A percentile compares a stretch with the other conserved stretches of the same genome.
phyloP scores from a whole-genome alignment of 1,140 invertebrate genomes.

The Oreohelix idahoensis region DNA sequence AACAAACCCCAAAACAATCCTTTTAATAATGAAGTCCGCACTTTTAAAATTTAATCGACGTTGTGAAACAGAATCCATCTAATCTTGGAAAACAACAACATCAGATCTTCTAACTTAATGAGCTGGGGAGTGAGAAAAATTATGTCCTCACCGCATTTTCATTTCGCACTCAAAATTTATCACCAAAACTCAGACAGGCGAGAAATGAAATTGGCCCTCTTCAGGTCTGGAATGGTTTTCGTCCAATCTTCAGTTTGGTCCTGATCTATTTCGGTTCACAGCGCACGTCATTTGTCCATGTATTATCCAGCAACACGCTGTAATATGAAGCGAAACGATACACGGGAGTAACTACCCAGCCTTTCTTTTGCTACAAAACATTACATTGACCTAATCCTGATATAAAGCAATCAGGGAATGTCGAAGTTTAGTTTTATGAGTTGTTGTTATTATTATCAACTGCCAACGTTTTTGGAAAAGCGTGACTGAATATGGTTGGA shows the following conservation, averaged over 20 bases:
- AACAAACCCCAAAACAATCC: no score
- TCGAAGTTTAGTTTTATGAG: neutral
- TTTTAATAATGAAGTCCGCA: no score
- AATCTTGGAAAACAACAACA: neutral
- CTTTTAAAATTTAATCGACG: no score
- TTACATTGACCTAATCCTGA: neutral
- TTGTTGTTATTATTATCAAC: neutral
- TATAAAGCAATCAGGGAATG: neutral
- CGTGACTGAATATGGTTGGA: neutral
- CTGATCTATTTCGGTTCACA: neutral
- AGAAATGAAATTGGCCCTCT: neutral
- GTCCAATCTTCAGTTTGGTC: neutral
- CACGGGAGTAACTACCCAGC: neutral
- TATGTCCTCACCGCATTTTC: neutral
- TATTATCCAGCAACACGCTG: neutral
- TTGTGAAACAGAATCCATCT: no score
- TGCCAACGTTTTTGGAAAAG: neutral
- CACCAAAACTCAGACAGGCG: neutral
- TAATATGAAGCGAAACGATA: neutral
- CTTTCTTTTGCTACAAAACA: neutral
- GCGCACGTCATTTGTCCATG: neutral
- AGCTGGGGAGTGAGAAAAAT: neutral
- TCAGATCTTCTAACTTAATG: neutral
- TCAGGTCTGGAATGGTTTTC: neutral
- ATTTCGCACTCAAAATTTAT: neutral